A percentile compares a stretch with the other conserved stretches of the same genome.
Evolutionary conservation across 2,888 invertebrate genomes (phyloP).

Genomic region (Nycteola revayana): DNA sequence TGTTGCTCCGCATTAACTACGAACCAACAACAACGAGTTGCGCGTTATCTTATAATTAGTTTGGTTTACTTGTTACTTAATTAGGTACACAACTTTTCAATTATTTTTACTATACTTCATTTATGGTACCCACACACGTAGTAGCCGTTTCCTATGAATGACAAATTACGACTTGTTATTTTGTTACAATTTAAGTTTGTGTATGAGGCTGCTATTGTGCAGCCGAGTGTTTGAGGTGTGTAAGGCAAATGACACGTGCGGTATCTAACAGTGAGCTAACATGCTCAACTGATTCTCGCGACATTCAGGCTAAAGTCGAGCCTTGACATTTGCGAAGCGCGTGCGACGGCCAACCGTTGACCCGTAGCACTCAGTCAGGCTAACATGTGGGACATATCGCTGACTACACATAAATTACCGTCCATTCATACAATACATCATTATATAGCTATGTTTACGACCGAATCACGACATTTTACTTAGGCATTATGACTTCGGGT

Average conservation of each 20-base stretch:
- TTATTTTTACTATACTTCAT: constrained; percentile 27
- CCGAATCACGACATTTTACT: constrained; percentile 65
- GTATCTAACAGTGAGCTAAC: constrained; percentile 21
- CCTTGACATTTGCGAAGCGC: constrained; percentile 68
- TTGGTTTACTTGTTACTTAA: constrained; percentile 32
- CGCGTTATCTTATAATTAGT: constrained; percentile 34
- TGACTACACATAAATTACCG: constrained; percentile 49
- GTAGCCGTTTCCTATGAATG: constrained; percentile 13
- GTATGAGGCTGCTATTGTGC: constrained; percentile 1
- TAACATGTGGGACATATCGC: constrained; percentile 54
- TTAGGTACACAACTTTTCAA: constrained; percentile 36
- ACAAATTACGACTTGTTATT: constrained; percentile 16
- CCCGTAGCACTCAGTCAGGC: constrained; percentile 51
- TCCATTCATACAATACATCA: constrained; percentile 67
- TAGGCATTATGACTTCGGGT: constrained; percentile 63
- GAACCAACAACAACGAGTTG: constrained; percentile 18
- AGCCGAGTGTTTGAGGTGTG: constrained; percentile 2
- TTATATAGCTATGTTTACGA: constrained; percentile 56
- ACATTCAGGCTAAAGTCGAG: constrained; percentile 42
- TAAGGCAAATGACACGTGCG: constrained; percentile 1
- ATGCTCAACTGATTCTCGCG: constrained; percentile 35
- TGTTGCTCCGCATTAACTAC: constrained; percentile 23
- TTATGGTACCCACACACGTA: constrained; percentile 30
- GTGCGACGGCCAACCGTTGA: constrained; percentile 60
- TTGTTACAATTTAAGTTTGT: too few relatives aligned